Evolutionary conservation across 2,888 invertebrate species (phyloP), one percentile per base, ranked within the genome.

Genomic region (Dascillus cervinus): DNA sequence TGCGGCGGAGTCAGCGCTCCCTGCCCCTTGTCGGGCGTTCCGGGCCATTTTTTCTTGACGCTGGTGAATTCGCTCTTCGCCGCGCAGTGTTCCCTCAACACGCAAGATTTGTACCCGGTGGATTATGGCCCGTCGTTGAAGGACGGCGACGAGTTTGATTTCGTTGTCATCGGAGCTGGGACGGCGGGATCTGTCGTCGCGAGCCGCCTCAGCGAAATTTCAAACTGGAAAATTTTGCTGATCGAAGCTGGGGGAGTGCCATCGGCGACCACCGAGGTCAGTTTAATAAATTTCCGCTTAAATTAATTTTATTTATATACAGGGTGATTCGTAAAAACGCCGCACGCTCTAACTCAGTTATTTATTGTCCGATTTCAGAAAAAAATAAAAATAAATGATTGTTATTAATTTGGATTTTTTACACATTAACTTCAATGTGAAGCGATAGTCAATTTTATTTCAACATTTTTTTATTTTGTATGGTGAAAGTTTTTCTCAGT

Each of bases 31-130:
- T 61, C 64, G 40, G 66, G 69, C 2, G 56, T 60, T 0, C 58
- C 65, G 1, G 68, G 66, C 0, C 62, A 68, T 0, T 41, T 78
- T 26, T 77, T 82, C 53, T 55, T 69, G 2, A 67, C 75, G 5
- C 59, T 79, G 0, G 51, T 82, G 32, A 73, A 75, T 41, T 68
- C 72, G 0, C 56, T 82, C 30, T 55, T 80, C 23, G 60, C 69
- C 2, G 72, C 77, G 0, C 77, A 75, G 48, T 79, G 80, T 47
- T 66, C 69, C 0, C 46, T 79, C n/a, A 9, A 46, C 5, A 29
- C 28, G 4, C 32, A 32, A 14, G 42, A 48, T 2, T 26, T 31
- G 2, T 58, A 56, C 26, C 55, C 55, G 2, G 23, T 34, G 13
- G 48, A 57, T 40, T 49, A 43, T 26, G 44, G 41, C 1, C 31